Evolutionary conservation across 2,888 invertebrate species (phyloP).

Genomic region (Mythimna ferrago): DNA sequence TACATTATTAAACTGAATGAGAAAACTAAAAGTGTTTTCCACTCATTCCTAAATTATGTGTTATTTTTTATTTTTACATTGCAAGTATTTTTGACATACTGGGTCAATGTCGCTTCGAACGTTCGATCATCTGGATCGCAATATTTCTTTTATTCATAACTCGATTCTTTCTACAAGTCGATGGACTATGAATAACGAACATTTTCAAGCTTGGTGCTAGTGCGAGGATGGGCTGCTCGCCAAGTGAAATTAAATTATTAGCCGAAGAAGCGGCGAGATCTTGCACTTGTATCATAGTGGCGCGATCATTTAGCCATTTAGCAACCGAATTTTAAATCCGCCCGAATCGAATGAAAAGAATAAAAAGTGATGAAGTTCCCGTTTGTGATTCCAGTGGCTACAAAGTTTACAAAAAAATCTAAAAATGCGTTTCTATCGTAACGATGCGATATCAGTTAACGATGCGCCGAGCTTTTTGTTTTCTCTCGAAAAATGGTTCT

Average conservation of each 20-base stretch:
- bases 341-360: constrained; percentile 19
- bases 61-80: constrained; percentile 25
- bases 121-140: constrained; percentile 12
- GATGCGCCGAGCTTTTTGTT: constrained; percentile 10
- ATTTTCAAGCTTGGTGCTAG: constrained; percentile 45
- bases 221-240: constrained; percentile 62
- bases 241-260: constrained; percentile 70
- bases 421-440: constrained; percentile 6
- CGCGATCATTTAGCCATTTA: constrained; percentile 32
- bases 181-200: constrained; percentile 50
- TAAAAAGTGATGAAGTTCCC: constrained; percentile 1
- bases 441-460: constrained; percentile 22
- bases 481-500: neutral
- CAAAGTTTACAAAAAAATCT: neutral
- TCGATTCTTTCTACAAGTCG: constrained; percentile 18
- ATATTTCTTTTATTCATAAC: constrained; percentile 35
- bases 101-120: constrained; percentile 31
- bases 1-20: constrained; percentile 19
- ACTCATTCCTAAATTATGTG: constrained; percentile 4
- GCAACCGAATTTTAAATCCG: constrained; percentile 7
- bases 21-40: constrained; percentile 9
- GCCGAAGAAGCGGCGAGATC: constrained; percentile 50
- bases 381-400: neutral
- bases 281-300: constrained; percentile 50
- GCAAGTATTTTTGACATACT: constrained; percentile 31